phyloP scores from a whole-genome alignment of 2,888 invertebrate genomes.

The Cremastinae sp. region DNA sequence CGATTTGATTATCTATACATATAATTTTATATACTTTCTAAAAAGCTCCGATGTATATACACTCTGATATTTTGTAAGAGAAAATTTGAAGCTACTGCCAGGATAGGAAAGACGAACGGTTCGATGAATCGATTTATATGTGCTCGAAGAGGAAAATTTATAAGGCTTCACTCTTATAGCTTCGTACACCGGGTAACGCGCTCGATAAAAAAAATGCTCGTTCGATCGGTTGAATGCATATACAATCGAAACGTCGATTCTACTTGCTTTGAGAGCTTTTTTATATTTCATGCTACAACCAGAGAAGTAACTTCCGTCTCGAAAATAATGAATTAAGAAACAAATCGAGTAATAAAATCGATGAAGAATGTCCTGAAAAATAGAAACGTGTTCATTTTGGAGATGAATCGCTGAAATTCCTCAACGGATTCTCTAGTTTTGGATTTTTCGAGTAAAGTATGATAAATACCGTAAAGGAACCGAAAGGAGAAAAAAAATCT shows the following conservation, averaged over 20 bases:
- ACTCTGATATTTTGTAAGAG: conserved; percentile 5
- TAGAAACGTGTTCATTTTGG: too few species aligned
- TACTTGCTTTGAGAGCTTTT: neutral
- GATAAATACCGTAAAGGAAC: too few species aligned
- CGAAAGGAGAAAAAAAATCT: neutral
- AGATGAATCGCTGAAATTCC: too few species aligned
- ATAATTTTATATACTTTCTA: conserved; percentile 23
- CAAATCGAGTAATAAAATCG: too few species aligned
- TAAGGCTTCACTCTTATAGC: conserved; percentile 18
- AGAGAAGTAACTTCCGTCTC: neutral
- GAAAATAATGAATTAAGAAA: too few species aligned
- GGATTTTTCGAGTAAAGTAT: too few species aligned
- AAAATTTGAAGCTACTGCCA: conserved; percentile 47
- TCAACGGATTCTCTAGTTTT: too few species aligned
- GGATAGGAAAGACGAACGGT: conserved; percentile 35
- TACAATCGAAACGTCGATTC: too few species aligned
- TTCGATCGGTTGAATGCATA: too few species aligned
- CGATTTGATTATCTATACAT: conserved; percentile 35
- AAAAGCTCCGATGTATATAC: neutral
- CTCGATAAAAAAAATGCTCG: too few species aligned
- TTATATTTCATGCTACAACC: neutral
- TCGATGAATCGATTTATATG: conserved; percentile 53
- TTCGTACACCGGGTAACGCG: neutral
- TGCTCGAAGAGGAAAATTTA: conserved; percentile 25
- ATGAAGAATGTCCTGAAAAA: too few species aligned